Evolutionary conservation across 1,140 invertebrate genomes (phyloP).

Genomic region (Pogonomyrmex barbatus): DNA sequence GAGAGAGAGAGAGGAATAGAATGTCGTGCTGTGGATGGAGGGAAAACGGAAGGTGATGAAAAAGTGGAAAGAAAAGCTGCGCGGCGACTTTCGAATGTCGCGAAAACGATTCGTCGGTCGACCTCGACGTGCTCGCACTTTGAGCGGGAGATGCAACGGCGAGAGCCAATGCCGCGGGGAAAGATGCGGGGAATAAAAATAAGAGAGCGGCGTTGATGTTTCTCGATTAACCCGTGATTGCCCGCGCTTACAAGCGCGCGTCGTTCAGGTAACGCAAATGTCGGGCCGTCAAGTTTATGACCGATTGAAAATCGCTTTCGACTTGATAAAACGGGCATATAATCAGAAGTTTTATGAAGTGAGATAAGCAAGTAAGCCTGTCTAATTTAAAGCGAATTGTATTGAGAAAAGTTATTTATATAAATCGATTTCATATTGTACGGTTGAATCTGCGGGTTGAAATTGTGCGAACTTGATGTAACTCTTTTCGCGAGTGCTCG

Average conservation of each 20-base stretch:
- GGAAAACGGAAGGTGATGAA: slow-evolving; percentile 44
- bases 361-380: neutral
- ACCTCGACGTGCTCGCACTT: neutral
- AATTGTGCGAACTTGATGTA: neutral
- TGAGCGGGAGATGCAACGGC: slow-evolving; percentile 29
- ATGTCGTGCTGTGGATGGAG: slow-evolving; percentile 39
- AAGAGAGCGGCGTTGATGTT: slow-evolving; percentile 16
- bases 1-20: slow-evolving; percentile 4
- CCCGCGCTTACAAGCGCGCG: neutral
- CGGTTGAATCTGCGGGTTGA: neutral
- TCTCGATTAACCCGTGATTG: slow-evolving; percentile 26
- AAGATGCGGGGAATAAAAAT: slow-evolving; percentile 25
- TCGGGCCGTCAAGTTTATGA: neutral
- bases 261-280: neutral
- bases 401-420: neutral
- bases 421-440: neutral
- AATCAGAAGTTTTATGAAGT: neutral
- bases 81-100: slow-evolving; percentile 75
- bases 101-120: slow-evolving; percentile 38
- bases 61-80: slow-evolving; percentile 69
- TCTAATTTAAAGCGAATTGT: neutral
- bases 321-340: neutral
- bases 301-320: neutral
- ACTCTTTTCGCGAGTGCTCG: neutral
- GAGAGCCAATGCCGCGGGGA: neutral